phyloP scores from a whole-genome alignment of 2,797 vertebrate species.

The Microtus californicus region DNA sequence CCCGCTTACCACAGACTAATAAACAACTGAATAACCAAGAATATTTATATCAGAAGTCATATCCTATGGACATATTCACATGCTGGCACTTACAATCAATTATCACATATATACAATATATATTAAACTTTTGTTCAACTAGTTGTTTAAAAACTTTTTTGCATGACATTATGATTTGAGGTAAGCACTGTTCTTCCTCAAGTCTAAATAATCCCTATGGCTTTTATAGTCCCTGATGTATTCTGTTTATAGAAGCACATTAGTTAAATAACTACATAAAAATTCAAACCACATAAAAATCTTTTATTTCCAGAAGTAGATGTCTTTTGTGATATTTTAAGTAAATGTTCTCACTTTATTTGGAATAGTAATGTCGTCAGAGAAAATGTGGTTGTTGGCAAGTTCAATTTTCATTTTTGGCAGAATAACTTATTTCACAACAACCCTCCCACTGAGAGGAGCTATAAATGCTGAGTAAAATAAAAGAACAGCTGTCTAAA shows the following conservation, averaged over 20 bases:
- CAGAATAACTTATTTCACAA: slow-evolving; percentile 58
- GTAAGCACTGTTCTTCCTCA: slow-evolving; percentile 10
- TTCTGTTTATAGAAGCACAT: slow-evolving; percentile 62
- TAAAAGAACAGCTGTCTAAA: slow-evolving; percentile 71
- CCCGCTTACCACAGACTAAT: neutral
- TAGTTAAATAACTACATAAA: slow-evolving; percentile 60
- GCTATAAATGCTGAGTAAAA: slow-evolving; percentile 59
- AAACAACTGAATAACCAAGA: neutral
- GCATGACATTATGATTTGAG: neutral
- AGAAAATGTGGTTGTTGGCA: slow-evolving; percentile 59
- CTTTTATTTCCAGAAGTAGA: slow-evolving; percentile 57
- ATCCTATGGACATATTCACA: neutral
- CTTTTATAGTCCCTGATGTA: slow-evolving; percentile 40
- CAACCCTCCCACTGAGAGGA: slow-evolving; percentile 50
- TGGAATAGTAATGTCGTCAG: slow-evolving; percentile 57
- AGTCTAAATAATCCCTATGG: slow-evolving; percentile 9
- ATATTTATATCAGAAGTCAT: slow-evolving; percentile 3
- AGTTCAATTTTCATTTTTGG: slow-evolving; percentile 69
- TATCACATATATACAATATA: neutral
- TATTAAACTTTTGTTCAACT: neutral
- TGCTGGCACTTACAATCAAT: neutral
- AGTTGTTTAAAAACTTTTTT: neutral
- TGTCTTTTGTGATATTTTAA: slow-evolving; percentile 68
- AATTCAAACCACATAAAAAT: slow-evolving; percentile 35
- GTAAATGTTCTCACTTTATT: slow-evolving; percentile 49